Conservation (phyloP, 2,113 vertebrate genomes). For the Eubucco bourcierii region DNA sequence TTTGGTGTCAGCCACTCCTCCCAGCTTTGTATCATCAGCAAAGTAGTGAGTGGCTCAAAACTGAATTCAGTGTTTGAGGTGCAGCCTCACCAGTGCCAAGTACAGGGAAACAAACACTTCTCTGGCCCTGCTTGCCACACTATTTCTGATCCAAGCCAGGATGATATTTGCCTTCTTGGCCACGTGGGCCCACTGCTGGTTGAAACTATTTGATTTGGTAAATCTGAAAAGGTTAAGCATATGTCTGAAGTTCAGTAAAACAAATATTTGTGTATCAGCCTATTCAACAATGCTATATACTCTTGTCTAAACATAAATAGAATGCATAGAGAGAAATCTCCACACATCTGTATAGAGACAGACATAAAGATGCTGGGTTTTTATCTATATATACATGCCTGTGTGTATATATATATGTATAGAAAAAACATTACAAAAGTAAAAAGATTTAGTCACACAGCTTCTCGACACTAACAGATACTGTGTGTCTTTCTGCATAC, state of each 20-base stretch:
- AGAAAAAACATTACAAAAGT: conserved; percentile 7
- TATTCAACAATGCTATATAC: neutral
- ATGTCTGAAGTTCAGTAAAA: neutral
- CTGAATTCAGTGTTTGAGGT: neutral
- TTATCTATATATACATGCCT: neutral
- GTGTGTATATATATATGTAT: neutral
- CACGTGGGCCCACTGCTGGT: neutral
- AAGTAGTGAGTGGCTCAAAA: neutral
- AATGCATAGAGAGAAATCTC: neutral
- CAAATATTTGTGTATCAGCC: neutral
- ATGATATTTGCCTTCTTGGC: neutral
- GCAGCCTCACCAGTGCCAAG: neutral
- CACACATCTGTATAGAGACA: neutral
- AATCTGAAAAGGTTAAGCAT: neutral
- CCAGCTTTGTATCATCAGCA: no score
- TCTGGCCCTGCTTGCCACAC: neutral
- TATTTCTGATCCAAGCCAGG: neutral
- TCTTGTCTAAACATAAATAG: neutral
- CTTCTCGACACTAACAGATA: neutral
- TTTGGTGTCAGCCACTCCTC: no score
- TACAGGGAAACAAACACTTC: neutral
- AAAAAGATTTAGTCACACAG: neutral
- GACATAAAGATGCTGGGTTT: neutral
- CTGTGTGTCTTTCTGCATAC: neutral
- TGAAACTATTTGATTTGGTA: neutral